Evolutionary conservation across 2,888 invertebrate genomes (phyloP).

Genomic region (Parelbella ahira): DNA sequence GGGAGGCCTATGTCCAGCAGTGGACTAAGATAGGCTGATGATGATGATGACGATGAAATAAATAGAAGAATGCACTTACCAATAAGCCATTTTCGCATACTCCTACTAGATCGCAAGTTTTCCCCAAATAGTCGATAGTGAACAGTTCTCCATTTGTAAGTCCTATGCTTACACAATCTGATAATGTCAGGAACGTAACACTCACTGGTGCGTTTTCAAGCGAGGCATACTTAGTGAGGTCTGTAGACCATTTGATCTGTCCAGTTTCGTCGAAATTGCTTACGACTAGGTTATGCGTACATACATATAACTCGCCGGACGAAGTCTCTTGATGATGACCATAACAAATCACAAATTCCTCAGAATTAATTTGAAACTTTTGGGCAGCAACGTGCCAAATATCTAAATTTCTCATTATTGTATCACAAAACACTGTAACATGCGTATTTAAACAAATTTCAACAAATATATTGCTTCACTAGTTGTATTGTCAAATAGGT

Average conservation of each 20-base stretch:
- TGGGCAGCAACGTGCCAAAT: slow-evolving; percentile 54
- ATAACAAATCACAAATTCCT: slow-evolving; percentile 46
- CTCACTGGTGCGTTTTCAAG: slow-evolving; percentile 69
- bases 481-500: too few species aligned
- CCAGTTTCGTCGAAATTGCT: slow-evolving; percentile 49
- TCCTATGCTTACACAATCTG: slow-evolving; percentile 56
- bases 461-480: too few species aligned
- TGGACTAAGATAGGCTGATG: too few species aligned
- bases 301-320: slow-evolving; percentile 53
- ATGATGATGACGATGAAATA: too few species aligned
- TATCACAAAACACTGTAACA: background rate
- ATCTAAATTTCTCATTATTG: slow-evolving; percentile 59
- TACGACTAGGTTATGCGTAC: slow-evolving; percentile 60
- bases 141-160: slow-evolving; percentile 63
- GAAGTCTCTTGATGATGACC: slow-evolving; percentile 55
- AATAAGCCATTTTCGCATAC: slow-evolving; percentile 56
- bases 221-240: slow-evolving; percentile 50
- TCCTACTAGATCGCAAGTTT: slow-evolving; percentile 50
- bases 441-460: too few species aligned
- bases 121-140: slow-evolving; percentile 49
- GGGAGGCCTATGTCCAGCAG: too few species aligned
- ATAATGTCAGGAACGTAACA: slow-evolving; percentile 55
- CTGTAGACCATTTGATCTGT: slow-evolving; percentile 51
- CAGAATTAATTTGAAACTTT: slow-evolving; percentile 38
- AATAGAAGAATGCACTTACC: too few species aligned